Evolutionary conservation across 1,140 invertebrate genomes (phyloP).

Genomic region (Campoletis sonorensis): DNA sequence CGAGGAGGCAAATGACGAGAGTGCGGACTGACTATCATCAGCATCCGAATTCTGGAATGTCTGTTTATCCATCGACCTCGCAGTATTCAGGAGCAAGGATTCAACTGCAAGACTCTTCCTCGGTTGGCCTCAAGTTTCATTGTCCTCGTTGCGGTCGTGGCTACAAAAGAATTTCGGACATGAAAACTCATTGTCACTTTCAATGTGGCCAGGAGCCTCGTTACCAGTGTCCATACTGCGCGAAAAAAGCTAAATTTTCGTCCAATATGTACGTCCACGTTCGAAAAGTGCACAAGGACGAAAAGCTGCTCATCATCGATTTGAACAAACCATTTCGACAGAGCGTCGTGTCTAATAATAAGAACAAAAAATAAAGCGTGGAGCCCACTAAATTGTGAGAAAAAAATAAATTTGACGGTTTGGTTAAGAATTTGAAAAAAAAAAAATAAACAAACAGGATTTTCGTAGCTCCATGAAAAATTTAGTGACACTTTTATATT

Average conservation of each 20-base stretch:
- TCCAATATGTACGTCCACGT: conserved; percentile 73
- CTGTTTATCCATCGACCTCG: neutral
- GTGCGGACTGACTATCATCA: conserved; percentile 27
- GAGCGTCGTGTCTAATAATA: neutral
- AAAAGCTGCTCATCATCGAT: conserved; percentile 61
- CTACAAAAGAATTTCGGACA: conserved; percentile 71
- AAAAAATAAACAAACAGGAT: neutral
- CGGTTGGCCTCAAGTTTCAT: conserved; percentile 24
- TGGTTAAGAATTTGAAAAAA: neutral
- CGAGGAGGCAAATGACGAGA: neutral
- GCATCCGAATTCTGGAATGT: neutral
- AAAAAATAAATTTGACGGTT: too few species aligned
- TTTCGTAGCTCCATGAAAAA: neutral
- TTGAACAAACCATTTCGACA: conserved; percentile 47
- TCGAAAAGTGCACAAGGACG: conserved; percentile 63
- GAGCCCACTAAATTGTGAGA: too few species aligned
- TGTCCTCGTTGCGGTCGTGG: conserved; percentile 73
- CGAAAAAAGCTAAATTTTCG: conserved; percentile 74
- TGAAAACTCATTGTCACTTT: conserved; percentile 83
- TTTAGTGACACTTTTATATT: neutral
- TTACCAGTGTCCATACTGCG: conserved; percentile 86
- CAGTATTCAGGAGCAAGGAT: neutral
- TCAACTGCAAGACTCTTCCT: neutral
- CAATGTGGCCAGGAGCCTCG: conserved; percentile 89
- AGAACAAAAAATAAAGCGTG: too few species aligned